phyloP scores from a whole-genome alignment of 2,113 vertebrate genomes.

The Malaclemys terrapin region DNA sequence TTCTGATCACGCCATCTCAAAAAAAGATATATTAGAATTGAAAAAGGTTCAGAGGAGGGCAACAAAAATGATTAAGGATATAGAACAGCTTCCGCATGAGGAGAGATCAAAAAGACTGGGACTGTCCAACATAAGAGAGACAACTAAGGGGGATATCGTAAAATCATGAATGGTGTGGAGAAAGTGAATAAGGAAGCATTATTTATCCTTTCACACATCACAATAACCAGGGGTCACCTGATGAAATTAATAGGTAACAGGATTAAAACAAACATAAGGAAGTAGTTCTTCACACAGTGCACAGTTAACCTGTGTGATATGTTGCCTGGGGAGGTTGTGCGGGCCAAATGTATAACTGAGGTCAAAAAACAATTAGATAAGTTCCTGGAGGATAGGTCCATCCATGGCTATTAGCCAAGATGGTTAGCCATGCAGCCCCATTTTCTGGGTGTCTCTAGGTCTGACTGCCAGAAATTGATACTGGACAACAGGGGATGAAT shows the following conservation, averaged over 20 bases:
- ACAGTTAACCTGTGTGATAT: background rate
- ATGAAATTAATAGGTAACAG: background rate
- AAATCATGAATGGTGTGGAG: background rate
- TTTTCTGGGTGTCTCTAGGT: background rate
- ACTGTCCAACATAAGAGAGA: no score
- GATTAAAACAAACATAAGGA: background rate
- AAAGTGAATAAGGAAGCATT: background rate
- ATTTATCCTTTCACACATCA: background rate
- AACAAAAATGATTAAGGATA: no score
- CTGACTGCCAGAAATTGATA: background rate
- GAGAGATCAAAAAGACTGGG: no score
- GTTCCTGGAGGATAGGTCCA: background rate
- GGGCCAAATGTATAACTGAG: no score
- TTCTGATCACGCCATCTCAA: no score
- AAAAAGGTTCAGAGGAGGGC: no score
- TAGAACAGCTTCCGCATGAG: no score
- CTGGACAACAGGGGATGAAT: background rate
- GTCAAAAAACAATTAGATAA: no score
- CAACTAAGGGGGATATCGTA: no score
- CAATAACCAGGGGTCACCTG: background rate
- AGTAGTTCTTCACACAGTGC: background rate
- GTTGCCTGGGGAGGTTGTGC: background rate
- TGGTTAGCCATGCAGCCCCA: background rate
- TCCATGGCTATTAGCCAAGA: background rate
- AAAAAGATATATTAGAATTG: no score